These are phyloP conservation scores for Aculops lycopersici DNA, from an alignment of 1,140 invertebrate genomes.

Conservation along the genomic window DNA sequence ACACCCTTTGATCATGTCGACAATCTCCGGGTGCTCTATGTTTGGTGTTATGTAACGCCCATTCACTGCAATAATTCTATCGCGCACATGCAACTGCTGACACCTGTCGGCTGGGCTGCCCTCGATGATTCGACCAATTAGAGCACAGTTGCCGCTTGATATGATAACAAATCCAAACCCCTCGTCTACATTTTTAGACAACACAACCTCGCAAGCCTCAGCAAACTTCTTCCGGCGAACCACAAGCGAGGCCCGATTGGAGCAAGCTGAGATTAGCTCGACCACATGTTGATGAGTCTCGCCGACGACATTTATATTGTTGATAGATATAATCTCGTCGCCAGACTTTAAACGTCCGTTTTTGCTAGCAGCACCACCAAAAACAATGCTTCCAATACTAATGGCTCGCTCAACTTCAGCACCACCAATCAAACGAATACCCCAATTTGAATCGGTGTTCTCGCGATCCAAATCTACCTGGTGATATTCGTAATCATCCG, in stretches of 20 bases:
- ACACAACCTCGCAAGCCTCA: constrained; percentile 8
- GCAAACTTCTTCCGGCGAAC: constrained; percentile 5
- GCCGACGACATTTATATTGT: constrained; percentile 42
- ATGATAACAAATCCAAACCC: constrained; percentile 97
- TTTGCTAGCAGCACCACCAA: constrained; percentile 54
- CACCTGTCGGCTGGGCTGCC: constrained; percentile 76
- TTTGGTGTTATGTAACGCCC: constrained; percentile 47
- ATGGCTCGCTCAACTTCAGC: constrained; percentile 84
- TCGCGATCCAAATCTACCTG: constrained; percentile 40
- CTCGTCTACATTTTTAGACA: constrained; percentile 38
- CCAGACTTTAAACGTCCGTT: constrained; percentile 51
- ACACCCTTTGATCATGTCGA: constrained; percentile 65
- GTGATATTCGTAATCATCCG: constrained; percentile 9
- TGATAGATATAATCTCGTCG: constrained; percentile 61
- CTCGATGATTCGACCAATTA: constrained; percentile 44
- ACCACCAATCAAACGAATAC: constrained; percentile 90
- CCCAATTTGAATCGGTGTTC: constrained; percentile 46
- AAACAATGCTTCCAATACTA: constrained; percentile 23
- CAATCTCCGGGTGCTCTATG: constrained; percentile 77
- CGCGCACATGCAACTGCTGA: constrained; percentile 56
- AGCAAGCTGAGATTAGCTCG: constrained; percentile 28
- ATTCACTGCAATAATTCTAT: constrained; percentile 84
- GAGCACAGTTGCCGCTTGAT: constrained; percentile 41
- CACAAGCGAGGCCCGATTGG: constrained; percentile 2
- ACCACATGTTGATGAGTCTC: constrained; percentile 64